These are phyloP conservation scores for Dipodomys ordii DNA, from an alignment of 2,113 vertebrate species.

Conservation along the genomic window DNA sequence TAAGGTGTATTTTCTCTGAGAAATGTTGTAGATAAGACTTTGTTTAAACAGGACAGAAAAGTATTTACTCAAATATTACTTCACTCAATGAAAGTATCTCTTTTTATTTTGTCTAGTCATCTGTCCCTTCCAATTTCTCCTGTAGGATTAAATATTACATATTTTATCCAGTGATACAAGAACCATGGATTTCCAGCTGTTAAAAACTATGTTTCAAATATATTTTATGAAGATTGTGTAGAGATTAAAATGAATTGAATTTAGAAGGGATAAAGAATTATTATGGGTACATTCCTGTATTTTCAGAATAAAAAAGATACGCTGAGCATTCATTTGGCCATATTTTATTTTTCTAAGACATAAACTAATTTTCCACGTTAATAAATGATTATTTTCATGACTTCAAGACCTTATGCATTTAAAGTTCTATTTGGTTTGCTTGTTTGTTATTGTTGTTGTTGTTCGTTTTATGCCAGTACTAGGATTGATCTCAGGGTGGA, in stretches of 20 bases:
- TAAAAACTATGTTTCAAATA: background rate
- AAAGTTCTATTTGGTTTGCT: too few relatives aligned
- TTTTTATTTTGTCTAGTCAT: background rate
- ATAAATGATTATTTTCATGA: background rate
- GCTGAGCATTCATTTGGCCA: background rate
- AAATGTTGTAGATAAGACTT: background rate
- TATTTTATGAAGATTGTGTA: background rate
- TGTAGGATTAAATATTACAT: background rate
- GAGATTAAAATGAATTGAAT: background rate
- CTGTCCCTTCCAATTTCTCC: background rate
- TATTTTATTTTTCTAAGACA: background rate
- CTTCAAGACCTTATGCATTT: background rate
- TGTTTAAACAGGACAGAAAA: background rate
- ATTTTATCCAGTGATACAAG: background rate
- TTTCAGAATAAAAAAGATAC: background rate
- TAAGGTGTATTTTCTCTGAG: background rate
- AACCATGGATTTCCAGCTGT: background rate
- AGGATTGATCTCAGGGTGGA: too few relatives aligned
- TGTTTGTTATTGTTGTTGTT: too few relatives aligned
- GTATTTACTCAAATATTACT: background rate
- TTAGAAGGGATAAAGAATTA: background rate
- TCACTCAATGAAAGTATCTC: background rate
- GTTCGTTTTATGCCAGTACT: too few relatives aligned
- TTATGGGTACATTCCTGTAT: background rate
- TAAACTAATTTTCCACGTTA: conserved; percentile 27